Conservation (phyloP, 2,113 vertebrate species). For the Glaucomys volans region DNA sequence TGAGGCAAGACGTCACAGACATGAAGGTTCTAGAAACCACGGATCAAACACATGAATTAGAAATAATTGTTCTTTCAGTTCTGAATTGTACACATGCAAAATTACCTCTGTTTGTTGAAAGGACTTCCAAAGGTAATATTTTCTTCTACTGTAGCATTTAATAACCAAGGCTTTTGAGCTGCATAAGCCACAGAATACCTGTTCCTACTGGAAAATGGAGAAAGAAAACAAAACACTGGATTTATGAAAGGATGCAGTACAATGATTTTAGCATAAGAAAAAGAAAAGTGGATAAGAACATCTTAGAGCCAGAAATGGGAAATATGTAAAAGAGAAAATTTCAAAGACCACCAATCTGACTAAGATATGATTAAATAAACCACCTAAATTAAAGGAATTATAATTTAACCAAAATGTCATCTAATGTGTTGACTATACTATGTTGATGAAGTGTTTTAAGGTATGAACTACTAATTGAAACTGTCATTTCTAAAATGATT, state of each 20-base stretch:
- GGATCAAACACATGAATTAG: neutral
- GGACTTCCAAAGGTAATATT: constrained; percentile 98
- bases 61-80: neutral
- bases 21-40: neutral
- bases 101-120: constrained; percentile 97
- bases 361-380: constrained; percentile 40
- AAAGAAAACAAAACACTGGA: constrained; percentile 25
- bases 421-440: neutral
- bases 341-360: constrained; percentile 9
- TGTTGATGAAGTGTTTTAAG: neutral
- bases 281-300: constrained; percentile 19
- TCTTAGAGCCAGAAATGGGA: constrained; percentile 10
- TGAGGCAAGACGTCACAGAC: neutral
- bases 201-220: constrained; percentile 89
- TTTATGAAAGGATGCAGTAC: neutral
- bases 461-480: neutral
- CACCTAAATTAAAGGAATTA: constrained; percentile 13
- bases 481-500: constrained; percentile 24
- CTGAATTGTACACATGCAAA: neutral
- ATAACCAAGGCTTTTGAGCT: constrained; percentile 98
- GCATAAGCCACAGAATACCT: constrained; percentile 97
- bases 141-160: constrained; percentile 98
- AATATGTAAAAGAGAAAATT: constrained; percentile 63
- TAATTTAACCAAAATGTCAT: constrained; percentile 41
- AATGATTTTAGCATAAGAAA: neutral